phyloP scores from a whole-genome alignment of 92 coral and sea anemone genomes.

The Zoanthus gigantus region DNA sequence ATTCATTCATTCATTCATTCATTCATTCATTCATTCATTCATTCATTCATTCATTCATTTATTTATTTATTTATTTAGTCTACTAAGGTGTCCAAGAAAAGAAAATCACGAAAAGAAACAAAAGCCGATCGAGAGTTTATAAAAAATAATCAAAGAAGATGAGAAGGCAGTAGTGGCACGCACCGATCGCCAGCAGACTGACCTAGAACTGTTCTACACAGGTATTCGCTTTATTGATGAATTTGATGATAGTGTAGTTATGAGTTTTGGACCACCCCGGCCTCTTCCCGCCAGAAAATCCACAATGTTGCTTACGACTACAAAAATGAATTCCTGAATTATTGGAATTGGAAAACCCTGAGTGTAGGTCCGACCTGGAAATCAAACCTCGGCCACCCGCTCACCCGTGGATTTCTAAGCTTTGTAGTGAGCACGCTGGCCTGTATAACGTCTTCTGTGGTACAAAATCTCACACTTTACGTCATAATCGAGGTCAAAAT shows the following conservation, averaged over 20 bases:
- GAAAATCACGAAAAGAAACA: conserved; percentile 54
- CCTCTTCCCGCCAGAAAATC: not conserved
- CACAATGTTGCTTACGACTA: not conserved
- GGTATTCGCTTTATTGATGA: conserved; percentile 10
- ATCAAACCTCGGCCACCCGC: not conserved
- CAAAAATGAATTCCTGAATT: not conserved
- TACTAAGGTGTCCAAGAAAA: conserved; percentile 35
- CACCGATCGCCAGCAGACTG: conserved; percentile 48
- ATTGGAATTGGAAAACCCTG: not conserved
- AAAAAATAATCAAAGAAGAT: conserved; percentile 52
- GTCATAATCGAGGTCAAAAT: not conserved
- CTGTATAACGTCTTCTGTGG: not conserved
- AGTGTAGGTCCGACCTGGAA: not conserved
- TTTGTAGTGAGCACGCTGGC: not conserved
- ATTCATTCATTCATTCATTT: too few species aligned
- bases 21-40: too few species aligned
- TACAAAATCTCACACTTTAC: not conserved
- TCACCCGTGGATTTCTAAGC: not conserved
- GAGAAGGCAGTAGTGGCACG: conserved; percentile 28
- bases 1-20: too few species aligned
- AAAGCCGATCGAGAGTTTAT: conserved; percentile 41
- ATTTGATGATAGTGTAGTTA: not conserved
- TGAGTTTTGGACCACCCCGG: not conserved
- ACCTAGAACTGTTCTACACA: conserved; percentile 43
- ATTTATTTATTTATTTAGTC: too few species aligned